A percentile compares a stretch with the other conserved stretches of the same genome.
These are phyloP conservation scores for Lasioglossum malachurum DNA, from an alignment of 2,888 invertebrate genomes.

Conservation along the genomic window DNA sequence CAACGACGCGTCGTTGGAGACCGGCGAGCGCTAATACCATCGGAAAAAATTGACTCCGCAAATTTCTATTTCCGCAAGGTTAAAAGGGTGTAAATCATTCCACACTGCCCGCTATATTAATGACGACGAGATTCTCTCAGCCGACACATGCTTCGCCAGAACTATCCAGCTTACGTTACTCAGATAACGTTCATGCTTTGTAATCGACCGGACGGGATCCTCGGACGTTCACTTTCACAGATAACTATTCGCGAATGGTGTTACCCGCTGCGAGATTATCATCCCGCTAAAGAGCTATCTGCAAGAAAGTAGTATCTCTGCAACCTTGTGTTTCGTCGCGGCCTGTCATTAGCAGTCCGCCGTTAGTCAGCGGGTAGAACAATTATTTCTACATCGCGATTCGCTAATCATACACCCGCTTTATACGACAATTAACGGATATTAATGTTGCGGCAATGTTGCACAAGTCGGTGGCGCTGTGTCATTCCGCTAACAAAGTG, in stretches of 20 bases:
- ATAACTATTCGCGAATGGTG: background rate
- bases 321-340: background rate
- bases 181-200: background rate
- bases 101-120: background rate
- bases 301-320: background rate
- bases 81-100: constrained; percentile 3
- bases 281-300: background rate
- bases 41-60: background rate
- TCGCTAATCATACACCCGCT: background rate
- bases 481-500: background rate
- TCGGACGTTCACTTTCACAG: background rate
- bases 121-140: background rate
- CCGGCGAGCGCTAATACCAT: background rate
- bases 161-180: background rate
- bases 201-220: background rate
- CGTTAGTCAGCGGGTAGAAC: background rate
- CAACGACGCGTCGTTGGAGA: background rate
- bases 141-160: background rate
- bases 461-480: background rate
- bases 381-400: constrained; percentile 7
- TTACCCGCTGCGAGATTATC: background rate
- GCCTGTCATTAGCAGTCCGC: background rate
- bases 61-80: constrained; percentile 1
- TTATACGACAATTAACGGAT: constrained; percentile 1
- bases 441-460: background rate